phyloP scores from a whole-genome alignment of 2,888 invertebrate species.

The Venusia cambrica region DNA sequence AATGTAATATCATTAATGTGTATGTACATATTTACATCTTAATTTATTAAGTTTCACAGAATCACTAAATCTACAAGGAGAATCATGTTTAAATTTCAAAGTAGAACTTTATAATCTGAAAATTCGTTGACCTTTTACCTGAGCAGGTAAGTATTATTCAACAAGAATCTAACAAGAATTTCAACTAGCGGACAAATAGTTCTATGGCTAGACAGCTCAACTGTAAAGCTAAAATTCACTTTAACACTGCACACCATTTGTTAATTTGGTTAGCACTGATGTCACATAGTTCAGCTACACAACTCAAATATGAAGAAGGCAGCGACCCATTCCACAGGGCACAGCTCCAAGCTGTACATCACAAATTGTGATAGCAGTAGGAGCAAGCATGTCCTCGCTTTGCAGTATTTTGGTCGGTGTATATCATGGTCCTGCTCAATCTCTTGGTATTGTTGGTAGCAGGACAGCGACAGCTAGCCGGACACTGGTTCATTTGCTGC shows the following conservation, averaged over 20 bases:
- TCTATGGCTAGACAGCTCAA: slow-evolving; percentile 45
- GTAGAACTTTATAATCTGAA: slow-evolving; percentile 39
- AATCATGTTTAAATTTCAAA: slow-evolving; percentile 46
- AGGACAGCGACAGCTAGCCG: slow-evolving; percentile 60
- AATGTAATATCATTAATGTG: slow-evolving; percentile 65
- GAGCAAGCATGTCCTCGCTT: slow-evolving; percentile 37
- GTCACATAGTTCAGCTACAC: slow-evolving; percentile 53
- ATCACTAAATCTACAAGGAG: slow-evolving; percentile 54
- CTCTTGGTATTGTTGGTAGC: slow-evolving; percentile 44
- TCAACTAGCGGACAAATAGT: slow-evolving; percentile 62
- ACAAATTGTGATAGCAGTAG: slow-evolving; percentile 55
- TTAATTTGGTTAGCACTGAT: slow-evolving; percentile 25
- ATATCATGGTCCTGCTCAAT: slow-evolving; percentile 27
- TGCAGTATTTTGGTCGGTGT: slow-evolving; percentile 29
- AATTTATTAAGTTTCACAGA: slow-evolving; percentile 48
- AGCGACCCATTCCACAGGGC: slow-evolving; percentile 64
- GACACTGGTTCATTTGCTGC: slow-evolving; percentile 64
- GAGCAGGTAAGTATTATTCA: slow-evolving; percentile 39
- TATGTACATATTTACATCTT: slow-evolving; percentile 80
- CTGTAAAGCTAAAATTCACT: slow-evolving; percentile 33
- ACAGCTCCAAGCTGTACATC: slow-evolving; percentile 58
- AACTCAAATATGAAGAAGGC: slow-evolving; percentile 60
- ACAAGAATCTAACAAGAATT: slow-evolving; percentile 48
- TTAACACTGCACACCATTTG: slow-evolving; percentile 38
- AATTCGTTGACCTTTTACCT: slow-evolving; percentile 38